A percentile compares a stretch with the other conserved stretches of the same genome.
These are phyloP conservation scores for Aplysina aerophoba DNA, from an alignment of 37 sponge, comb jelly and placozoan genomes.

Conservation along the genomic window DNA sequence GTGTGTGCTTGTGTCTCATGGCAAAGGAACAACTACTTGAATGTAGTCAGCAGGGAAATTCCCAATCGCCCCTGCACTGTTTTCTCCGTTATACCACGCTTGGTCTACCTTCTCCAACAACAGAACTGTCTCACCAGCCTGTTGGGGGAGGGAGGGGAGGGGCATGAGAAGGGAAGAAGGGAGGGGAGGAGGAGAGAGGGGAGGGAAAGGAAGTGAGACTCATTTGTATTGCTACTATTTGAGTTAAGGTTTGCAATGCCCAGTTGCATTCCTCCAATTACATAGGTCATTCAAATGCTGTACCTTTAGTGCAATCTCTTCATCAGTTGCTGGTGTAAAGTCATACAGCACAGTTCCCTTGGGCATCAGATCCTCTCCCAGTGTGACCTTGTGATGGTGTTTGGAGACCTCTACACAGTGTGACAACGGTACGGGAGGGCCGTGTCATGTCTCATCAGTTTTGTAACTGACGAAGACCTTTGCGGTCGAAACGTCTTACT, in stretches of 20 bases:
- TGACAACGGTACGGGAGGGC: no score
- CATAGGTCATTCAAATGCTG: not conserved
- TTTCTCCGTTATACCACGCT: slow-evolving; percentile 53
- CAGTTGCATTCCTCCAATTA: not conserved
- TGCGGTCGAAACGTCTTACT: no score
- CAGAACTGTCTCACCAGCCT: slow-evolving; percentile 59
- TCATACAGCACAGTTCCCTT: slow-evolving; percentile 50
- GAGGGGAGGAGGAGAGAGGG: not conserved
- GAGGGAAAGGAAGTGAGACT: not conserved
- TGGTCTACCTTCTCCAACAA: slow-evolving; percentile 38
- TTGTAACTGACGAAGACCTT: no score
- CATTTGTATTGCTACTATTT: no score
- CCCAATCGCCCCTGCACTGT: slow-evolving; percentile 58
- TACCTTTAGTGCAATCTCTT: slow-evolving; percentile 64
- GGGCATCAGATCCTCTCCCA: slow-evolving; percentile 71
- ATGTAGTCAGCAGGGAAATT: slow-evolving; percentile 55
- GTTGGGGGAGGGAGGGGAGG: not conserved
- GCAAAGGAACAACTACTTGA: slow-evolving; percentile 59
- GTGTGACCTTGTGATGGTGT: not conserved
- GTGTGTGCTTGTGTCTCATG: slow-evolving; percentile 4
- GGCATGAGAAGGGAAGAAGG: not conserved
- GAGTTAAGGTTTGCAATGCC: no score
- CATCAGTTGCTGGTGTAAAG: slow-evolving; percentile 36
- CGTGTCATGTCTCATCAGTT: no score
- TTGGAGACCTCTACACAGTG: not conserved